Conservation (phyloP, 30 jellyfish, hydroid and myxozoan species). For the Cassiopea xamachana region DNA sequence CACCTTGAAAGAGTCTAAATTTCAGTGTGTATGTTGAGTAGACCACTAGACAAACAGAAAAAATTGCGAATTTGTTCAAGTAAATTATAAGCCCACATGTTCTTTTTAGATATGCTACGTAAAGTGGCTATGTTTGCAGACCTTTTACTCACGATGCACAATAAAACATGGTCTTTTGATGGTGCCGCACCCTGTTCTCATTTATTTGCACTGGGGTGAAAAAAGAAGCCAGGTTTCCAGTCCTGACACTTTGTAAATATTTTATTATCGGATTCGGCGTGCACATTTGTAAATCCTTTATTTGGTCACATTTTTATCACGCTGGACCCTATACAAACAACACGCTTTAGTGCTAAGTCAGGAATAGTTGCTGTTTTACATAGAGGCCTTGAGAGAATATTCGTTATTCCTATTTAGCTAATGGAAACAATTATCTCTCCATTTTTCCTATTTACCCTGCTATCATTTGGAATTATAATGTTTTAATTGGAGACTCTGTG, state of each 20-base stretch:
- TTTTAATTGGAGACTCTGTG: too few relatives aligned
- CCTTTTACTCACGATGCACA: not conserved
- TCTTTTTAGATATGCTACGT: not conserved
- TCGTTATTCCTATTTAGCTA: not conserved
- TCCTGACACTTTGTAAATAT: slow-evolving; percentile 42
- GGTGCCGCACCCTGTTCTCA: slow-evolving; percentile 25
- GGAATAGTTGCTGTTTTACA: slow-evolving; percentile 21
- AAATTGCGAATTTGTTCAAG: not conserved
- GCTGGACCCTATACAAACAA: slow-evolving; percentile 30
- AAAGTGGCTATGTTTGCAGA: slow-evolving; percentile 35
- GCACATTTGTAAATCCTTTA: slow-evolving; percentile 65
- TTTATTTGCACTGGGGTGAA: slow-evolving; percentile 50
- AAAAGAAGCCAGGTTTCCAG: slow-evolving; percentile 25
- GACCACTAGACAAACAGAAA: not conserved
- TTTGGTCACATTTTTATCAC: slow-evolving; percentile 16
- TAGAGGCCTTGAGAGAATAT: not conserved
- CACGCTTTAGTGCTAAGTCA: slow-evolving; percentile 21
- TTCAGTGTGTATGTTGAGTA: not conserved
- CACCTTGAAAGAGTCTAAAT: too few relatives aligned
- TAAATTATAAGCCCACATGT: not conserved
- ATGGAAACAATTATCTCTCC: not conserved
- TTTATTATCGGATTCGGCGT: slow-evolving; percentile 50
- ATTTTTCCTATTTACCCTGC: too few relatives aligned
- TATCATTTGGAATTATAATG: too few relatives aligned
- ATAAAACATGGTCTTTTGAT: slow-evolving; percentile 22